Evolutionary conservation across 2,113 vertebrate genomes (phyloP), one percentile per base, ranked within the genome.

Genomic region (Entelurus aequoreus): DNA sequence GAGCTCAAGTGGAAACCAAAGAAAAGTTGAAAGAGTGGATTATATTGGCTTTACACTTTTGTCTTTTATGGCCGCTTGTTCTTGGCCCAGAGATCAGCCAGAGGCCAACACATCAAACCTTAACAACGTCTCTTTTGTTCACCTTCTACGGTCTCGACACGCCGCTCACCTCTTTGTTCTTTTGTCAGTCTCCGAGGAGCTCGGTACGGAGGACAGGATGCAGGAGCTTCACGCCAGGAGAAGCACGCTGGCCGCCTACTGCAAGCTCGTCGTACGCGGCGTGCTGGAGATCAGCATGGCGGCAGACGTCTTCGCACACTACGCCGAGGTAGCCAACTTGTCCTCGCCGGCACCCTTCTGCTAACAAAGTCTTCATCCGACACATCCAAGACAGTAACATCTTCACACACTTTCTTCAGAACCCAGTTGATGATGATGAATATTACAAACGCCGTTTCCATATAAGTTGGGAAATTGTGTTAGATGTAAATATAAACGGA

Each of bases 251-350:
- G 92, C 93, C 15, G 93, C 91, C 1, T 96, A 89, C 85, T 94
- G 94, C 87, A 96, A 94, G 56, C 88, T 97, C 61, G 90, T 96
- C 7, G 84, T 92, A 4, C 89, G 89, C 38, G 85, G 93, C 2
- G 91, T 94, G 71, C 86, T 96, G 65, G 94, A 95, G 87, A 93
- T 93, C 90, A 86, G 89, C 79, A 80, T 88, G 61, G 94, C 92
- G 0, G 90, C 93, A 1, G 92, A 94, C 72, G 83, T 97, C 84
- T 94, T 92, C 80, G 93, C 90, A 80, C 80, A 91, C 74, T 97
- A 96, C 68, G 86, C 93, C 84, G 94, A 94, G 94, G 94, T 97
- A 90, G 4, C 4, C 21, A 4, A 46, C 42, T 46, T 46, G 42
- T 42, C 40, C 40, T 42, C 2, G 7, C 40, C 2, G 1, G 6